Conservation (phyloP, 2,113 vertebrate genomes). For the Psophia crepitans region DNA sequence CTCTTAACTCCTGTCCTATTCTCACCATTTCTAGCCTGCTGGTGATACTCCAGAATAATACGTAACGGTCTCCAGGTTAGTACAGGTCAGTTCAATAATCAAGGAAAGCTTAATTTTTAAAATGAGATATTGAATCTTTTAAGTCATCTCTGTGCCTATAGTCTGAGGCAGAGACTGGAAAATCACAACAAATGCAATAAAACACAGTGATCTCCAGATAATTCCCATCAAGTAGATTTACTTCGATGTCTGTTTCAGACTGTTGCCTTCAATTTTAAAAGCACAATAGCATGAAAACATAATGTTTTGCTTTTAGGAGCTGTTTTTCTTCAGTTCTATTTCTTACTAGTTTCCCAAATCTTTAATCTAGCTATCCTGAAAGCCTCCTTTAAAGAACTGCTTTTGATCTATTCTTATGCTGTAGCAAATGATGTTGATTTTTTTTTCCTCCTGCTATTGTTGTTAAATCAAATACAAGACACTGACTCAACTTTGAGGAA, state of each 20-base stretch:
- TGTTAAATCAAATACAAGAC: constrained; percentile 46
- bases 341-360: background rate
- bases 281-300: background rate
- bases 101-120: constrained; percentile 15
- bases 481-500: constrained; percentile 52
- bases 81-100: background rate
- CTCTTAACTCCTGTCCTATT: background rate
- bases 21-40: background rate
- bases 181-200: constrained; percentile 54
- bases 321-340: background rate
- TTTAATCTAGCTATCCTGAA: background rate
- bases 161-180: background rate
- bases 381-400: background rate
- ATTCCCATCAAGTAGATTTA: background rate
- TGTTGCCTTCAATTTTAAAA: constrained; percentile 35
- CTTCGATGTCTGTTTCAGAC: background rate
- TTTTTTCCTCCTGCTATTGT: background rate
- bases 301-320: background rate
- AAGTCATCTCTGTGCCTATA: background rate
- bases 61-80: background rate
- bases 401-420: background rate
- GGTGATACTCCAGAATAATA: background rate
- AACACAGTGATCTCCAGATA: constrained; percentile 27
- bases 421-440: background rate
- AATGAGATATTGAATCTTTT: constrained; percentile 9